Evolutionary conservation across 1,140 invertebrate species (phyloP).

Genomic region (Drosophila littoralis): DNA sequence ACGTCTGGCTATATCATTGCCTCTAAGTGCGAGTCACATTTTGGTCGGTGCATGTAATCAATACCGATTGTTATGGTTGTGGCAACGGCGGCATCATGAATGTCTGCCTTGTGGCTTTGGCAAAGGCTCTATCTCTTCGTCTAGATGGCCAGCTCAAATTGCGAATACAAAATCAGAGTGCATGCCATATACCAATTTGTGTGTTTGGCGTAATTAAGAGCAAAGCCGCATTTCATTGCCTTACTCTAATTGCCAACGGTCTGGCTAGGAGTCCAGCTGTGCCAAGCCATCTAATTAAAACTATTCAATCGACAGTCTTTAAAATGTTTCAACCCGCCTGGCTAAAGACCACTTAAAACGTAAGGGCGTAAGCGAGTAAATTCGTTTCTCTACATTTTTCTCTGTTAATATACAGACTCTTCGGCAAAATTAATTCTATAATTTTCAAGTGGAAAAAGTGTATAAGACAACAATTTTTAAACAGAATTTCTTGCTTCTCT

Average conservation of each 20-base stretch:
- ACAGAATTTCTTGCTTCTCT: neutral
- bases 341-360: neutral
- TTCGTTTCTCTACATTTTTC: neutral
- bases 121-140: constrained; percentile 1
- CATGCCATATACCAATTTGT: constrained; percentile 69
- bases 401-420: too few relatives aligned
- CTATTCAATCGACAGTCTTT: constrained; percentile 30
- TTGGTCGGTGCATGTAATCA: constrained; percentile 60
- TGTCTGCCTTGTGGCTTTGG: constrained; percentile 28
- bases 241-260: constrained; percentile 50
- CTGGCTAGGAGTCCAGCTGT: constrained; percentile 6
- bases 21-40: constrained; percentile 18
- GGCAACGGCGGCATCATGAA: constrained; percentile 45
- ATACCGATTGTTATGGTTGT: constrained; percentile 67
- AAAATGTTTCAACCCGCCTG: neutral
- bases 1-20: neutral
- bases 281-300: constrained; percentile 58
- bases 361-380: neutral
- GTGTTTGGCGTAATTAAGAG: constrained; percentile 68
- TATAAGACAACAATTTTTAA: neutral
- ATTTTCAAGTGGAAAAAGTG: neutral
- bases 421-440: neutral
- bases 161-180: constrained; percentile 53
- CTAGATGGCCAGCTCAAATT: constrained; percentile 26
- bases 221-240: constrained; percentile 42